Conservation (phyloP, 2,113 vertebrate genomes). For the Donacobius atricapilla region DNA sequence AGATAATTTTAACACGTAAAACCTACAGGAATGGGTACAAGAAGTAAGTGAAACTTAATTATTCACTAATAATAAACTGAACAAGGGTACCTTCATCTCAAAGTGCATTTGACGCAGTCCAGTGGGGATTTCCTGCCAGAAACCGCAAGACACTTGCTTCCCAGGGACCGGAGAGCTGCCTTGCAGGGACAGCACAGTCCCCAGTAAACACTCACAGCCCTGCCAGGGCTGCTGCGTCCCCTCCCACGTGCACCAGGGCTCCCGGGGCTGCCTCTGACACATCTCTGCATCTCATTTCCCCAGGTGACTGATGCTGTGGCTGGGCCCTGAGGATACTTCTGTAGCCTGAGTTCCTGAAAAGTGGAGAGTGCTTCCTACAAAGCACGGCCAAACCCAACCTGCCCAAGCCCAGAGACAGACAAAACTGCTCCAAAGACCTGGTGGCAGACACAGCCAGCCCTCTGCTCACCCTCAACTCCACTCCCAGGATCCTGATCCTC, state of each 20-base stretch:
- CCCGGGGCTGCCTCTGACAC: neutral
- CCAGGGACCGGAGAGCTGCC: neutral
- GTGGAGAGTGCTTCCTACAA: neutral
- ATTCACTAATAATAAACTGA: neutral
- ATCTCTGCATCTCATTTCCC: neutral
- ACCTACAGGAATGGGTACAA: neutral
- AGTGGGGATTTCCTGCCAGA: neutral
- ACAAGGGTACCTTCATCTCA: neutral
- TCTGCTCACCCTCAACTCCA: neutral
- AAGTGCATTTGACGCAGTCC: neutral
- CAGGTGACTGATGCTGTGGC: neutral
- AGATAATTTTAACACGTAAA: neutral
- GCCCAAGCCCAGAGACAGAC: neutral
- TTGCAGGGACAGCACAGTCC: neutral
- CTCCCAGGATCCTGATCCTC: neutral
- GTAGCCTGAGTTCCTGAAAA: neutral
- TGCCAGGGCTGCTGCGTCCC: neutral
- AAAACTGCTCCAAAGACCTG: neutral
- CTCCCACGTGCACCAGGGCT: neutral
- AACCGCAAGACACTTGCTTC: neutral
- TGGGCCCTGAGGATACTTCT: neutral
- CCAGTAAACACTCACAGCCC: neutral
- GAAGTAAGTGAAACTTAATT: neutral
- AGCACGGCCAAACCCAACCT: neutral
- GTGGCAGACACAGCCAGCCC: neutral